Conservation (phyloP, 2,888 invertebrate genomes). For the Himalopsyche tibetana region DNA sequence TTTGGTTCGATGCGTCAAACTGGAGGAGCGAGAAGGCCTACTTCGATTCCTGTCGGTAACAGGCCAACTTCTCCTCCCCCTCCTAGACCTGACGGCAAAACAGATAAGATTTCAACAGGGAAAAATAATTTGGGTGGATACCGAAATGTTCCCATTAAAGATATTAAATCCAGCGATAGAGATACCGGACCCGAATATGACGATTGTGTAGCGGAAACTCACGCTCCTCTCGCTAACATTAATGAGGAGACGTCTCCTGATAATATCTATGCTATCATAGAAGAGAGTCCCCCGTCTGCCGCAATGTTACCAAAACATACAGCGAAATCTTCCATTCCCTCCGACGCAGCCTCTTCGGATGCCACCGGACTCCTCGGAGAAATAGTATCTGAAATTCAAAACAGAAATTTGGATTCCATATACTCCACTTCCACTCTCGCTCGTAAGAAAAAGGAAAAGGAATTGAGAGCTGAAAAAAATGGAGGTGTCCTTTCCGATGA, state of each 20-base stretch:
- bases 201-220: conserved; percentile 85
- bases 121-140: conserved; percentile 76
- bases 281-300: conserved; percentile 81
- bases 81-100: conserved; percentile 76
- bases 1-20: conserved; percentile 91
- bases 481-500: conserved; percentile 67
- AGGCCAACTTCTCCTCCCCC: conserved; percentile 88
- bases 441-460: conserved; percentile 78
- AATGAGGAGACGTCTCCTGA: conserved; percentile 81
- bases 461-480: conserved; percentile 69
- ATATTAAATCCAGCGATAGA: conserved; percentile 70
- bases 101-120: conserved; percentile 65
- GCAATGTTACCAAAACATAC: conserved; percentile 67
- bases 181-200: conserved; percentile 81
- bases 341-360: conserved; percentile 78
- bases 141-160: conserved; percentile 74
- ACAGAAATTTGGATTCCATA: conserved; percentile 90
- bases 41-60: conserved; percentile 82
- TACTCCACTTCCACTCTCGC: conserved; percentile 87
- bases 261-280: conserved; percentile 92
- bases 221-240: conserved; percentile 80
- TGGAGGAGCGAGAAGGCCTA: conserved; percentile 81
- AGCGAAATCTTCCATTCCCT: conserved; percentile 70
- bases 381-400: conserved; percentile 92
- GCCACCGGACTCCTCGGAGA: conserved; percentile 89